Evolutionary conservation across 2,113 vertebrate species (phyloP).

Genomic region (Circaetus gallicus): DNA sequence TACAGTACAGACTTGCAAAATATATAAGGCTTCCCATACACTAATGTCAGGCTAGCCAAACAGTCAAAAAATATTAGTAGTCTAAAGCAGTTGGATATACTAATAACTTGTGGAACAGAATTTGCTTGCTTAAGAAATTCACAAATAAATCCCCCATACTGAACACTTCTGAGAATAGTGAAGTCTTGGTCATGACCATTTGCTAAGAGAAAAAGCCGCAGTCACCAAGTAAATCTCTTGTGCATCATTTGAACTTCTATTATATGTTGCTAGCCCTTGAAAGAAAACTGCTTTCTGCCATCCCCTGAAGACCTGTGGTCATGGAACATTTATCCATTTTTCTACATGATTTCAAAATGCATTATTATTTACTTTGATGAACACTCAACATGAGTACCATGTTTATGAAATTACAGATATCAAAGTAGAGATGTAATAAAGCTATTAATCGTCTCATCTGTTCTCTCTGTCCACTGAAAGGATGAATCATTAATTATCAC

Average conservation of each 20-base stretch:
- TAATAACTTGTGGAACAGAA: neutral
- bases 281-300: constrained; percentile 39
- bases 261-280: constrained; percentile 33
- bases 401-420: constrained; percentile 38
- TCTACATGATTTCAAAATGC: constrained; percentile 48
- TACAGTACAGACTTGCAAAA: neutral
- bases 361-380: constrained; percentile 55
- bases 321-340: constrained; percentile 60
- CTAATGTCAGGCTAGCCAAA: neutral
- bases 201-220: constrained; percentile 34
- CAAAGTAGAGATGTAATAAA: constrained; percentile 20
- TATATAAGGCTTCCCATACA: neutral
- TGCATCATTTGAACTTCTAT: constrained; percentile 27
- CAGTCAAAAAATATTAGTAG: neutral
- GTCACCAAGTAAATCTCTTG: constrained; percentile 53
- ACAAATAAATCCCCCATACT: neutral
- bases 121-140: neutral
- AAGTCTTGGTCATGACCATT: neutral
- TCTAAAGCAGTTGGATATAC: neutral
- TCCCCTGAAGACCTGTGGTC: constrained; percentile 60
- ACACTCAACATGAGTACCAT: neutral
- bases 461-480: neutral
- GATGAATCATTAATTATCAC: constrained; percentile 14
- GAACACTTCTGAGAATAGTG: neutral
- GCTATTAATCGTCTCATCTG: neutral